phyloP scores from a whole-genome alignment of 2,113 vertebrate species.

The Megalops atlanticus region DNA sequence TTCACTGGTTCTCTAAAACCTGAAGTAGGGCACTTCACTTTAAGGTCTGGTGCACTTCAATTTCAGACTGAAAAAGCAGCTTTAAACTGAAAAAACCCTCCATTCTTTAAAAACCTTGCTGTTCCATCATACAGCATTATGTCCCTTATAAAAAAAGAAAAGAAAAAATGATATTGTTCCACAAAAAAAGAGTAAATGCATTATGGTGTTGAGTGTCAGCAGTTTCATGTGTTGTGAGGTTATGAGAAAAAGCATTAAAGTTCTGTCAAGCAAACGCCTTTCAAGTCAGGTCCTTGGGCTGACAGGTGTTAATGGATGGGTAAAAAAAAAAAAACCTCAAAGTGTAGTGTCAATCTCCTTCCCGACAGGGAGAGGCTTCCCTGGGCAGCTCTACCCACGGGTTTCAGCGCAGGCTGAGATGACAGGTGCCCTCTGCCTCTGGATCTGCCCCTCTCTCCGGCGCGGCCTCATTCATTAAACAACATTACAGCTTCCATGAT shows the following conservation, averaged over 20 bases:
- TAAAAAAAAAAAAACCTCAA: neutral
- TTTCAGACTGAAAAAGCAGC: neutral
- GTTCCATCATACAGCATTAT: too few relatives aligned
- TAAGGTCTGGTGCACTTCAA: neutral
- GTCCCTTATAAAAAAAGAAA: too few relatives aligned
- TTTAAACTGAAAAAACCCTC: too few relatives aligned
- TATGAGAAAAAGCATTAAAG: neutral
- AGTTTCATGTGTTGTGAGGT: neutral
- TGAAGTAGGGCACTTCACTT: neutral
- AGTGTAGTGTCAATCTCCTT: neutral
- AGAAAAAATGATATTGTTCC: neutral
- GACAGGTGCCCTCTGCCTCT: neutral
- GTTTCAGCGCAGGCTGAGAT: neutral
- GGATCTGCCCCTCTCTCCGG: neutral
- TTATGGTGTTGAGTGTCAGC: neutral
- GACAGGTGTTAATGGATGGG: neutral
- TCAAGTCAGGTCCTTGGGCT: neutral
- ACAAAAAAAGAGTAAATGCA: neutral
- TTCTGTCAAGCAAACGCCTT: neutral
- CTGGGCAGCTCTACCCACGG: neutral
- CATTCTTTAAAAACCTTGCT: too few relatives aligned
- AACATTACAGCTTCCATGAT: slow-evolving; percentile 53
- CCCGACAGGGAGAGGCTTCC: neutral
- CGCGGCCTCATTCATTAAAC: slow-evolving; percentile 52
- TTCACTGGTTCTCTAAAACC: neutral